Base-by-base conservation (phyloP, 2,797 vertebrate species). In the Tadarida brasiliensis region DNA sequence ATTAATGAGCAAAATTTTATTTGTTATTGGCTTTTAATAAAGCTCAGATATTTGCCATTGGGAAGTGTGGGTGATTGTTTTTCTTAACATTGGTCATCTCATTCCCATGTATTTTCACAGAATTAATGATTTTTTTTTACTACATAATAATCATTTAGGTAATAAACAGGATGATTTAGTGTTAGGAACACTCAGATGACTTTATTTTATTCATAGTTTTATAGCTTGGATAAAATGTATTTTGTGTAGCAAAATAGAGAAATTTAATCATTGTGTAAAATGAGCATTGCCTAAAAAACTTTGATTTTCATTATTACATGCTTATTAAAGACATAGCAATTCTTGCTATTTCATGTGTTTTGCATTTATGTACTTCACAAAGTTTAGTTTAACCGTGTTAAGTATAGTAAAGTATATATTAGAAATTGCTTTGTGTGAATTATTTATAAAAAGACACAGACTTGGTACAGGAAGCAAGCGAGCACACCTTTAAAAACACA, bases 371-470 rank as follows among this genome's bases (percentile, higher is more conserved):
- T 35, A 97, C 30, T 91, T 96, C 82, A 87, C 14, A 63, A 22
- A 4, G 0, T 51, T 95, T 93, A 78, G 35, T 33, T 94, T 30
- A 95, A 85, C 15, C 96, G 56, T 94, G 61, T 86, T 77, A 96
- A 96, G 7, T 0, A 28, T 91, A 96, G 71, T 76, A 2, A 96
- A 91, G 97, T 57, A 11, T 4, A 51, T 96, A 80, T 87, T 94
- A 28, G 39, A 76, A 94, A 3, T 95, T 97, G 4, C 1, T 56
- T 71, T 51, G 51, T 86, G 74, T 86, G 71, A 92, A 91, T 81
- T 96, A 94, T 96, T 97, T 96, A 94, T 74, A 54, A 73, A 30
- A 61, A 49, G 54, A 90, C 11, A 78, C 17, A 33, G 51, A 67
- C 44, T 14, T 61, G 54, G 24, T 39, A 47, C 19, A 57, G 22